Conservation (phyloP, 2,113 vertebrate genomes). For the Glaucidium brasilianum region DNA sequence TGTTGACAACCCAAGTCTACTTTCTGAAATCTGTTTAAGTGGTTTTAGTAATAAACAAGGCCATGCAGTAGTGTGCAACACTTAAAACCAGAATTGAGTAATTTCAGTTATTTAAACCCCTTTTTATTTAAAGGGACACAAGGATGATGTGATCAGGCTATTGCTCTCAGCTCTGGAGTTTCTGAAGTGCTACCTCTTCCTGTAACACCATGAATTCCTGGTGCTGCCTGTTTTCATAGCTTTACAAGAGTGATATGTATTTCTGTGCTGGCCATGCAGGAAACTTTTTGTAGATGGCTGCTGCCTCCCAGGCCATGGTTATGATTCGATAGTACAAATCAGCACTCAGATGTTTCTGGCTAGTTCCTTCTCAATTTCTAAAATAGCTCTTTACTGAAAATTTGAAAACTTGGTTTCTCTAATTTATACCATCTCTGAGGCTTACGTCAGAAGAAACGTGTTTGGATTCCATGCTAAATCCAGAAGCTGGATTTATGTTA, state of each 20-base stretch:
- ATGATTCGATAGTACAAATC: not conserved
- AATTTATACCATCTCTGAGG: not conserved
- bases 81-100: not conserved
- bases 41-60: not conserved
- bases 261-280: accelerated
- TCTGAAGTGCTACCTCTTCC: not conserved
- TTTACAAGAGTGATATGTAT: not conserved
- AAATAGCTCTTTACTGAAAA: not conserved
- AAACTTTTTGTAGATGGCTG: not conserved
- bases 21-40: not conserved
- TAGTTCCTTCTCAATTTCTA: not conserved
- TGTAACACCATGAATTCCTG: not conserved
- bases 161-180: not conserved
- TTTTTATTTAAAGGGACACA: not conserved
- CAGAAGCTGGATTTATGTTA: not conserved
- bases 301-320: not conserved
- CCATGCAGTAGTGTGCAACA: not conserved
- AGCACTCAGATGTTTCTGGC: not conserved
- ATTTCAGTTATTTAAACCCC: not conserved
- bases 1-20: not conserved
- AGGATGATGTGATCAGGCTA: not conserved
- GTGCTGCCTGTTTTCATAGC: not conserved
- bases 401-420: not conserved
- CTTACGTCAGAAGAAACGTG: not conserved
- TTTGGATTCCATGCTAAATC: not conserved